Conservation (phyloP, 2,888 invertebrate species). For the Drosophila phalerata region DNA sequence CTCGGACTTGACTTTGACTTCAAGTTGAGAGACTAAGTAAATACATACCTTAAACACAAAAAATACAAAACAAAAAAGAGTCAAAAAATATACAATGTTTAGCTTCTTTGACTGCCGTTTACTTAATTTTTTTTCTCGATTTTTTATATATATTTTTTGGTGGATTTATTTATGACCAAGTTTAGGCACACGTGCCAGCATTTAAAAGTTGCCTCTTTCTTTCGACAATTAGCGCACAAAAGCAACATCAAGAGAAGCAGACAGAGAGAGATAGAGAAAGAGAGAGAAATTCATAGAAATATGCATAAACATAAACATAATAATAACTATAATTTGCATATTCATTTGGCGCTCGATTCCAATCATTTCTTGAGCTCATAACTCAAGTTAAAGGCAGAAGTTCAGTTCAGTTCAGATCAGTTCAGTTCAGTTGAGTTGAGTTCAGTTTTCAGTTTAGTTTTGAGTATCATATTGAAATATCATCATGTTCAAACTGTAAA, state of each 20-base stretch:
- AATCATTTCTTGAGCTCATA: constrained; percentile 71
- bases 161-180: constrained; percentile 59
- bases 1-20: constrained; percentile 34
- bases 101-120: constrained; percentile 43
- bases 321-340: constrained; percentile 75
- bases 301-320: constrained; percentile 74
- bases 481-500: constrained; percentile 66
- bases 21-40: constrained; percentile 44
- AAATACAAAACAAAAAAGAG: constrained; percentile 3
- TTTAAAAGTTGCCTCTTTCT: constrained; percentile 63
- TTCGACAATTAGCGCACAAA: constrained; percentile 69
- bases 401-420: constrained; percentile 10
- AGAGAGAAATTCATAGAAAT: constrained; percentile 45
- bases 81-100: constrained; percentile 16
- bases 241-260: constrained; percentile 32
- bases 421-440: constrained; percentile 11
- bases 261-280: constrained; percentile 3
- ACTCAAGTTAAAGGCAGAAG: constrained; percentile 52
- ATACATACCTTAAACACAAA: constrained; percentile 28
- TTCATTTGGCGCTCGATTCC: constrained; percentile 63
- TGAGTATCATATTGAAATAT: constrained; percentile 53
- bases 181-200: constrained; percentile 71
- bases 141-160: constrained; percentile 18
- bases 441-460: constrained; percentile 23
- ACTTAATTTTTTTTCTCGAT: constrained; percentile 24